phyloP scores from a whole-genome alignment of 2,888 invertebrate species.

The Trypoxylon attenuatum region DNA sequence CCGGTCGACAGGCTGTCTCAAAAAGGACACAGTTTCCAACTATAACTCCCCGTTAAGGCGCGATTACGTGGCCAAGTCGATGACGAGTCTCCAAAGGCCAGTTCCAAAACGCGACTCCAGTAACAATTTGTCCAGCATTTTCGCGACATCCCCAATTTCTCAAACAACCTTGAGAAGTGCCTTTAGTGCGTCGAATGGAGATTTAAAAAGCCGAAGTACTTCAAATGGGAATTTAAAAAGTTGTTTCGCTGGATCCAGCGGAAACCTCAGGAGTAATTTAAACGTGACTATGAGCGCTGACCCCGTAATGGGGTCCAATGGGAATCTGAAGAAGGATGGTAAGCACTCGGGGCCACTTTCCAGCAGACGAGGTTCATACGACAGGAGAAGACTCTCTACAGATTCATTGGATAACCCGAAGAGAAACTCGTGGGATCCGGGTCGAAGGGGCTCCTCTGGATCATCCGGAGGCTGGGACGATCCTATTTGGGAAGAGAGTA shows the following conservation, averaged over 20 bases:
- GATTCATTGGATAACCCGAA: conserved; percentile 83
- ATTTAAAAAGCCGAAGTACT: conserved; percentile 47
- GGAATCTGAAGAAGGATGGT: conserved; percentile 62
- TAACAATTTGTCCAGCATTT: conserved; percentile 56
- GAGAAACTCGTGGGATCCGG: conserved; percentile 83
- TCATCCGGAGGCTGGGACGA: conserved; percentile 79
- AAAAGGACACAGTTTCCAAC: conserved; percentile 61
- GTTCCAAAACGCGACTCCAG: conserved; percentile 49
- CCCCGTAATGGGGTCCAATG: conserved; percentile 55
- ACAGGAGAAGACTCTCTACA: conserved; percentile 78
- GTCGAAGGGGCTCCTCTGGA: conserved; percentile 80
- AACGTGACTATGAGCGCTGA: conserved; percentile 70
- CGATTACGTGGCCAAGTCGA: conserved; percentile 71
- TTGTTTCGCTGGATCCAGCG: conserved; percentile 64
- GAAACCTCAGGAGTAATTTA: conserved; percentile 63
- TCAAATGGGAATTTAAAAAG: conserved; percentile 65
- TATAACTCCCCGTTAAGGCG: conserved; percentile 67
- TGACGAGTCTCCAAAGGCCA: conserved; percentile 67
- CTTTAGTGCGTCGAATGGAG: conserved; percentile 73
- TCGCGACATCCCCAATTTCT: conserved; percentile 45
- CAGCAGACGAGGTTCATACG: conserved; percentile 75
- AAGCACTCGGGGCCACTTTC: conserved; percentile 34
- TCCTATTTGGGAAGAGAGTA: conserved; percentile 78
- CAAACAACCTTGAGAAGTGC: conserved; percentile 75
- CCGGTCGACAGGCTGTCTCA: conserved; percentile 67